A percentile compares a stretch with the other conserved stretches of the same genome.
Evolutionary conservation across 2,888 invertebrate genomes (phyloP).

Genomic region (Volucella zonaria): DNA sequence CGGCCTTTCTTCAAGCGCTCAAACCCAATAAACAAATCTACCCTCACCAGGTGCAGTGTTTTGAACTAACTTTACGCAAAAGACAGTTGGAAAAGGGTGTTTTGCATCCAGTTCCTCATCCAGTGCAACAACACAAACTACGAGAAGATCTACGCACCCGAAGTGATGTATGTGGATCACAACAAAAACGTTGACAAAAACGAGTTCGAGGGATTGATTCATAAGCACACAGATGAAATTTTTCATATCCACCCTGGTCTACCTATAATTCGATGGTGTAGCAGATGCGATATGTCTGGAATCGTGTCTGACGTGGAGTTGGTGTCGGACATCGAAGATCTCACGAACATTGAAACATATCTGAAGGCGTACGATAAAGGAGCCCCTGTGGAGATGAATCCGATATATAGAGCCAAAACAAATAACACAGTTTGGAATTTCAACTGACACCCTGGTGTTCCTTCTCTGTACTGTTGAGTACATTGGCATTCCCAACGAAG

Average conservation of each 20-base stretch:
- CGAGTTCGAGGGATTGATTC: constrained; percentile 56
- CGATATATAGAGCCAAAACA: not conserved
- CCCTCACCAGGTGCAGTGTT: constrained; percentile 36
- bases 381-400: not conserved
- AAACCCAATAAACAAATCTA: constrained; percentile 51
- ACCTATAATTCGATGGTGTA: constrained; percentile 76
- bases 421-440: constrained; percentile 67
- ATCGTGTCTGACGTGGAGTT: constrained; percentile 74
- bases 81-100: constrained; percentile 75
- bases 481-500: constrained; percentile 78
- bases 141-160: constrained; percentile 75
- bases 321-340: constrained; percentile 61
- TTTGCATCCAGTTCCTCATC: constrained; percentile 75
- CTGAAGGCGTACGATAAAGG: constrained; percentile 28
- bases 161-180: constrained; percentile 70
- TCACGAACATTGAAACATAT: constrained; percentile 75
- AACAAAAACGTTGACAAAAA: constrained; percentile 76
- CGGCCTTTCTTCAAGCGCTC: constrained; percentile 75
- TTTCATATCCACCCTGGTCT: constrained; percentile 78
- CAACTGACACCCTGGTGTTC: constrained; percentile 78
- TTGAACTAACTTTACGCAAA: constrained; percentile 68
- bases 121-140: constrained; percentile 74
- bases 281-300: constrained; percentile 65
- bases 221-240: constrained; percentile 49
- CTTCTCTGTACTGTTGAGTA: constrained; percentile 77